Conservation (phyloP, 1,140 invertebrate genomes). For the Bombyx mandarina region DNA sequence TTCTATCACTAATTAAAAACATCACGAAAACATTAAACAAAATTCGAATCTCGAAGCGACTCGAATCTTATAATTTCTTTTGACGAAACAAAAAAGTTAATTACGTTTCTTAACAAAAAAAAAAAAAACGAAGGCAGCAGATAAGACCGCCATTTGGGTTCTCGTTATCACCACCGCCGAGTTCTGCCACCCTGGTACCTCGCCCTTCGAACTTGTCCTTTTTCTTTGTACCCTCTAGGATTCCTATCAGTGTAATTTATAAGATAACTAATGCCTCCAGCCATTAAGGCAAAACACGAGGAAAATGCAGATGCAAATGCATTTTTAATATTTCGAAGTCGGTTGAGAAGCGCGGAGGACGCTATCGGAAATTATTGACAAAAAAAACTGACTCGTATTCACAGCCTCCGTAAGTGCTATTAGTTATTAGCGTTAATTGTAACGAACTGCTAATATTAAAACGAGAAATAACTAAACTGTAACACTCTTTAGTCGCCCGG, state of each 20-base stretch:
- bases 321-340: conserved; percentile 40
- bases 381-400: no score
- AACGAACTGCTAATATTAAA: no score
- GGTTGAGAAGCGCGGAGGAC: no score
- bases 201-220: conserved; percentile 46
- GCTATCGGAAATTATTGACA: no score
- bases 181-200: conserved; percentile 10
- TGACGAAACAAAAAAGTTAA: conserved; percentile 47
- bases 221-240: conserved; percentile 30
- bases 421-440: no score
- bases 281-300: conserved; percentile 49
- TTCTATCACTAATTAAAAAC: conserved; percentile 34
- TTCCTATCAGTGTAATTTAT: conserved; percentile 57
- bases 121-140: conserved; percentile 36
- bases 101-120: conserved; percentile 49
- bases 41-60: conserved; percentile 19
- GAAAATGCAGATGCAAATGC: conserved; percentile 44
- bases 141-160: conserved; percentile 52
- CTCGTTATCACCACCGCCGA: conserved; percentile 45
- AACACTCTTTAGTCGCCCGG: no score
- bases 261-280: conserved; percentile 60
- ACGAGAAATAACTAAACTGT: no score
- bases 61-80: conserved; percentile 50
- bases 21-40: conserved; percentile 39
- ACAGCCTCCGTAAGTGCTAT: no score